Base-by-base conservation (phyloP, 2,797 vertebrate species). In the Centropyge bicolor region DNA sequence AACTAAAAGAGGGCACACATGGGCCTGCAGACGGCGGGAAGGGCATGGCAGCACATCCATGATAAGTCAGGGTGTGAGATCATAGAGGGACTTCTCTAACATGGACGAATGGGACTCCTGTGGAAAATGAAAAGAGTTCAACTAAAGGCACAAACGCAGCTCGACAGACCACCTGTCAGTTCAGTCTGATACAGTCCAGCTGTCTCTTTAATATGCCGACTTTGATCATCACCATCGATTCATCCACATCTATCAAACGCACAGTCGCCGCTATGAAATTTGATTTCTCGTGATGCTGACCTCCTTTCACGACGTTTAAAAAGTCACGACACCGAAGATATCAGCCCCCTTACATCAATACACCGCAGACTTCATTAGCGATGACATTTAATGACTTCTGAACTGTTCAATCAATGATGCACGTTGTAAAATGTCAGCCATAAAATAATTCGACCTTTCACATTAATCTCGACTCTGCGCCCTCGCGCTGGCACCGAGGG, bases 341-440 rank as follows among this genome's bases (percentile, higher is more conserved):
- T 56, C 49, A 19, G n/a, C 14, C 52, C 20, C 35, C 6, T 74
- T 46, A 72, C 55, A 80, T 76, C 77, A 57, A 66, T 74, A 74
- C 6, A 60, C 35, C n/a, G 40, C 36, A 67, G 57, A 51, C 70
- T 85, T 92, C 57, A 87, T 91, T 84, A 87, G 60, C 71, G 36
- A 46, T 89, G 86, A 84, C 89, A 91, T 94, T 91, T 86, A 85
- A 81, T 80, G 81, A 81, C 80, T 81, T 88, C 60, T 91, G 73
- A 88, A 86, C 80, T 60, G n/a, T 20, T 73, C 67, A 76, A 78
- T 82, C 78, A 81, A 70, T 84, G 79, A 85, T 52, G 59, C 64
- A 52, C 24, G 1, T 78, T 55, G 59, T 52, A 60, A 92, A 93
- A 92, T 91, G 89, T 91, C 92, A 90, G 46, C 60, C 78, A 82